phyloP scores from a whole-genome alignment of 1,140 invertebrate species.

The Drosophila setifemur region DNA sequence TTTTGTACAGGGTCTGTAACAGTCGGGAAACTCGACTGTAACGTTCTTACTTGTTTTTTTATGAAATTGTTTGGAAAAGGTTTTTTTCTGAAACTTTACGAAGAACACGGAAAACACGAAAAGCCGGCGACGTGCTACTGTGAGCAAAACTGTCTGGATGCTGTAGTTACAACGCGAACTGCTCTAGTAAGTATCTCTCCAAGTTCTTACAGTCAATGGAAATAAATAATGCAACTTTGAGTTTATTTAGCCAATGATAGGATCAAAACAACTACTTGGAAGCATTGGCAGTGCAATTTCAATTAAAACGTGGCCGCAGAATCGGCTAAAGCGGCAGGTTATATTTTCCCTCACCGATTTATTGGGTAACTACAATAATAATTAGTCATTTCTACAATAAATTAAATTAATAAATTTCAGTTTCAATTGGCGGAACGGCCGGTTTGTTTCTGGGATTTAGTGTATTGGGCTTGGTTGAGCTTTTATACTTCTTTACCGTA shows the following conservation, averaged over 20 bases:
- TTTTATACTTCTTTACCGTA: slow-evolving; percentile 86
- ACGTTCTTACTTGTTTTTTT: too few relatives aligned
- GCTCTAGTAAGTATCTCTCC: slow-evolving; percentile 35
- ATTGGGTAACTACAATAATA: slow-evolving; percentile 41
- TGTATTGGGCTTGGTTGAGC: slow-evolving; percentile 87
- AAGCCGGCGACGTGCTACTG: slow-evolving; percentile 41
- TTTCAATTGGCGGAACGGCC: slow-evolving; percentile 87
- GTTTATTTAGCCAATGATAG: slow-evolving; percentile 53
- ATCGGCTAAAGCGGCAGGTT: slow-evolving; percentile 65
- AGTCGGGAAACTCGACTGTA: too few relatives aligned
- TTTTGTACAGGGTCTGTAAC: too few relatives aligned
- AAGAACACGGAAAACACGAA: slow-evolving; percentile 5
- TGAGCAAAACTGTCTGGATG: slow-evolving; percentile 61
- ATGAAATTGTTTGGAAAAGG: too few relatives aligned
- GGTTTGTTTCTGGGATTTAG: slow-evolving; percentile 88
- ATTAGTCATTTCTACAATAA: neutral
- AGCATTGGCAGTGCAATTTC: slow-evolving; percentile 56
- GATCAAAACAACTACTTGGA: slow-evolving; percentile 52
- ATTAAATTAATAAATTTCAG: slow-evolving; percentile 60
- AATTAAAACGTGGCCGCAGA: slow-evolving; percentile 60
- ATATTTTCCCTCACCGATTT: slow-evolving; percentile 80
- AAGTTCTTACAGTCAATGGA: neutral
- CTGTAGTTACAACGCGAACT: slow-evolving; percentile 45
- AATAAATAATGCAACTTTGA: neutral
- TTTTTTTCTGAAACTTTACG: slow-evolving; percentile 60